Percentiles rank a stretch among this genome's conserved stretches.
Evolutionary conservation across 2,888 invertebrate genomes (phyloP).

Genomic region (Acleris laterana): DNA sequence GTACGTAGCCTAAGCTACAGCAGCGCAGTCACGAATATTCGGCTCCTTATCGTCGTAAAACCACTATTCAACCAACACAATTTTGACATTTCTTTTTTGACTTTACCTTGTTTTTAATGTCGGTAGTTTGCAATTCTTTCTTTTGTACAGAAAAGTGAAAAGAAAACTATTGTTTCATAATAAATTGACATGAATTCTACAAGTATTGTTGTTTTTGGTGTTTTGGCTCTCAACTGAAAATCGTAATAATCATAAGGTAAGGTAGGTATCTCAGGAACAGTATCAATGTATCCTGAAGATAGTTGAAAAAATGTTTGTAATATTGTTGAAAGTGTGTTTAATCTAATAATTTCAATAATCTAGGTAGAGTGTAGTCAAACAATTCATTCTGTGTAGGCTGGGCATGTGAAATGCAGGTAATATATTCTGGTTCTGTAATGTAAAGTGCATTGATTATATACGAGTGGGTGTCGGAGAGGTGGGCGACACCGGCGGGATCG

Average conservation of each 20-base stretch:
- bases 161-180: neutral
- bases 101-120: too few relatives aligned
- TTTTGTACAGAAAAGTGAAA: too few relatives aligned
- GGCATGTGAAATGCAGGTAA: neutral
- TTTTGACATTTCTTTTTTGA: constrained; percentile 1
- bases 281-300: neutral
- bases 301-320: too few relatives aligned
- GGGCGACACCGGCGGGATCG: constrained; percentile 5
- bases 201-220: neutral
- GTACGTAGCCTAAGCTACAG: too few relatives aligned
- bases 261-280: neutral
- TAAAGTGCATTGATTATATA: constrained; percentile 7
- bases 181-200: neutral
- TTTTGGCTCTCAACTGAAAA: neutral
- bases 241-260: too few relatives aligned
- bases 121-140: too few relatives aligned
- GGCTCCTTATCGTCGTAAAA: neutral
- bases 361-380: neutral
- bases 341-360: neutral
- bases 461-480: constrained; percentile 8
- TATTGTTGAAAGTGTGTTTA: too few relatives aligned
- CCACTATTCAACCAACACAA: constrained; percentile 10
- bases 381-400: neutral
- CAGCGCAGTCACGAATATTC: too few relatives aligned
- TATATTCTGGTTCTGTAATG: constrained; percentile 9